phyloP scores from a whole-genome alignment of 2,888 invertebrate species.

The Parapristionchus giblindavisi region DNA sequence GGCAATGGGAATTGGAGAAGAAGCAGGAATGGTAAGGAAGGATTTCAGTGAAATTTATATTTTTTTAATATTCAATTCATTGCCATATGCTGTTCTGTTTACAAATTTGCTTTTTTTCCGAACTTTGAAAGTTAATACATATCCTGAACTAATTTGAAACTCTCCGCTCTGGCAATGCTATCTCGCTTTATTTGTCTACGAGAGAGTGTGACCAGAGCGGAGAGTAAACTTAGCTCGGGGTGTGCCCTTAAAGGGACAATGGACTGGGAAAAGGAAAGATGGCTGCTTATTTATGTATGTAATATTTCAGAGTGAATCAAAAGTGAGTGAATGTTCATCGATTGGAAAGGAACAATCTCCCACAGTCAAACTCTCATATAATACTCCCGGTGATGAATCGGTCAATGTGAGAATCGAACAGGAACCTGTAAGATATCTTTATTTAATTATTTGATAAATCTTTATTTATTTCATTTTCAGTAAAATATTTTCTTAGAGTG shows the following conservation, averaged over 20 bases:
- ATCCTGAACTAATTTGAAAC: too few species aligned
- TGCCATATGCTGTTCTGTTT: too few species aligned
- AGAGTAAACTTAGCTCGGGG: too few species aligned
- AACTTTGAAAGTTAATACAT: too few species aligned
- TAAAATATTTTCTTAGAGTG: neutral
- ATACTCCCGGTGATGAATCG: constrained; percentile 3
- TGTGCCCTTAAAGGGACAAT: too few species aligned
- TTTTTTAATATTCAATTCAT: neutral
- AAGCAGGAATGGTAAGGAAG: neutral
- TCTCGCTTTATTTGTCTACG: too few species aligned
- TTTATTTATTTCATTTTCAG: neutral
- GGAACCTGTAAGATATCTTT: constrained; percentile 1
- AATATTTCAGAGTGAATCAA: constrained; percentile 10
- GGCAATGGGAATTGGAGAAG: constrained; percentile 7
- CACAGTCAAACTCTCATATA: constrained; percentile 22
- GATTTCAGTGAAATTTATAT: neutral
- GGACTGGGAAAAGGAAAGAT: too few species aligned
- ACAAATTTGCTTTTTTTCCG: too few species aligned
- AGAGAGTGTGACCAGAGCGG: too few species aligned
- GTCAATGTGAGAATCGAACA: neutral
- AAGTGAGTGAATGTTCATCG: constrained; percentile 52
- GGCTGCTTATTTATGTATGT: neutral
- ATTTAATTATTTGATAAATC: neutral
- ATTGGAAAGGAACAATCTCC: constrained; percentile 40
- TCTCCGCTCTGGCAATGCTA: too few species aligned